Conservation (phyloP, 2,113 vertebrate species). For the Gavialis gangeticus region DNA sequence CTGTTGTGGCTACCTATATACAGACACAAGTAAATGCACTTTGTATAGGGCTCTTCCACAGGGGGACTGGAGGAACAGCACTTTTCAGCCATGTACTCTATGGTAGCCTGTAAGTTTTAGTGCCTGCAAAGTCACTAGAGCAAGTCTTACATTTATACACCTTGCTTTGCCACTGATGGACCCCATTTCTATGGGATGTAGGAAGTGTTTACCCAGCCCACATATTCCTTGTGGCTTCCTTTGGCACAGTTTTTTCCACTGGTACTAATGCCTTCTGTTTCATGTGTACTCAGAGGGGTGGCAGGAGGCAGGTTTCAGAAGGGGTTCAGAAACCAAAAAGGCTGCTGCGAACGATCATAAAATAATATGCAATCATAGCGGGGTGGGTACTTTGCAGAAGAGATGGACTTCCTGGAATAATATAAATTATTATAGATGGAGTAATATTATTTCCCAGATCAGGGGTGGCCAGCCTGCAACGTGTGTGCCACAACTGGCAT, state of each 20-base stretch:
- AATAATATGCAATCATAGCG: background rate
- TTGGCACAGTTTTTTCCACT: rapidly evolving
- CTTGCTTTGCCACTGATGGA: background rate
- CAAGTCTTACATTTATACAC: background rate
- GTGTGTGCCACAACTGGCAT: no score
- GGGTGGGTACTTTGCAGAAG: background rate
- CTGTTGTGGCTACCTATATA: background rate
- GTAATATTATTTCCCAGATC: background rate
- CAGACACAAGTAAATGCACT: background rate
- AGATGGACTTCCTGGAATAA: background rate
- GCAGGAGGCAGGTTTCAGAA: background rate
- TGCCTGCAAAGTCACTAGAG: background rate
- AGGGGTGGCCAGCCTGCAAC: background rate
- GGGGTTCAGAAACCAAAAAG: rapidly evolving
- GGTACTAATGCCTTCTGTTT: rapidly evolving
- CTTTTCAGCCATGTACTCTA: background rate
- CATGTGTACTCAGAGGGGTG: rapidly evolving
- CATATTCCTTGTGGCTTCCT: background rate
- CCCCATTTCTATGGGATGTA: background rate
- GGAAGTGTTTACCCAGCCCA: background rate
- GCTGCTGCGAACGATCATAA: background rate
- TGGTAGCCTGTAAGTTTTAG: no score
- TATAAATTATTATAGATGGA: background rate
- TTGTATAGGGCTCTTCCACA: background rate
- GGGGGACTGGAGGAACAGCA: background rate